These are phyloP conservation scores for Cynopterus brachyotis DNA, from an alignment of 2,113 vertebrate species.

Conservation along the genomic window DNA sequence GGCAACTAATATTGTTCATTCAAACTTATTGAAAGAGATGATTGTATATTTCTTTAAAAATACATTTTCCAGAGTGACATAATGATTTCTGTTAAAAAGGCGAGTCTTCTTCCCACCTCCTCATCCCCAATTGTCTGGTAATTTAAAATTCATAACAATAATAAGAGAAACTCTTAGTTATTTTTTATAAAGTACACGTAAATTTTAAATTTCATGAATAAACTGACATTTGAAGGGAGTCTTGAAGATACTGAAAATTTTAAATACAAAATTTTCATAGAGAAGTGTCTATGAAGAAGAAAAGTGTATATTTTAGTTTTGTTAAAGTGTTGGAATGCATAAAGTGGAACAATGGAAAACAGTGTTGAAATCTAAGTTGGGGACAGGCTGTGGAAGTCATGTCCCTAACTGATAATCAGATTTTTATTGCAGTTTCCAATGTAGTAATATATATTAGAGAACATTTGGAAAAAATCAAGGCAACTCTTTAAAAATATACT, in stretches of 20 bases:
- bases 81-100: background rate
- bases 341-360: background rate
- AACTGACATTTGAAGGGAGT: background rate
- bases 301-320: background rate
- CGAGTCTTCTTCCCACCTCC: background rate
- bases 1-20: background rate
- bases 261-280: background rate
- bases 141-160: slow-evolving; percentile 23
- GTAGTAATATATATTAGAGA: no score
- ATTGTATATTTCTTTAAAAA: background rate
- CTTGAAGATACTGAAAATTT: background rate
- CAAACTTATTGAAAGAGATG: background rate
- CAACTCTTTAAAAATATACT: no score
- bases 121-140: background rate
- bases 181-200: background rate
- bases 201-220: slow-evolving; percentile 31
- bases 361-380: background rate
- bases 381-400: background rate
- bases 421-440: no score
- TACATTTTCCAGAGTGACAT: background rate
- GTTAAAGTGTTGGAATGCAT: background rate
- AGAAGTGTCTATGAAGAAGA: background rate
- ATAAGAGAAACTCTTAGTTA: background rate
- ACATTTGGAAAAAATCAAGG: no score
- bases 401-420: no score